Evolutionary conservation across 2,888 invertebrate genomes (phyloP).

Genomic region (Exephanes ischioxanthus): DNA sequence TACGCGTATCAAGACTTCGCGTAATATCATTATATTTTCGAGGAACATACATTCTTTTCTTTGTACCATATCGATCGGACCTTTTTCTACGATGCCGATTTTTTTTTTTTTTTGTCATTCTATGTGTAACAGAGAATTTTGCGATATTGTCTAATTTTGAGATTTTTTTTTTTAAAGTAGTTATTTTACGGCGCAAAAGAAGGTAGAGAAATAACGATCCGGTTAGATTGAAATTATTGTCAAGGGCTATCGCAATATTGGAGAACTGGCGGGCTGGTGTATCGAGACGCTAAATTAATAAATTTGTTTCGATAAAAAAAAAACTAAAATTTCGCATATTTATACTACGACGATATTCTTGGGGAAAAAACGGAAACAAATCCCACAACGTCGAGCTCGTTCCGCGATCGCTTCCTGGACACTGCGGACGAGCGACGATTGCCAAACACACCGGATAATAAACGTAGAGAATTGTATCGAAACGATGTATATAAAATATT

Average conservation of each 20-base stretch:
- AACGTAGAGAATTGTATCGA: neutral
- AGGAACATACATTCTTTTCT: neutral
- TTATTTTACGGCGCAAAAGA: neutral
- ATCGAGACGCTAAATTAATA: neutral
- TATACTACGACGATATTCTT: neutral
- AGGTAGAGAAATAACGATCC: neutral
- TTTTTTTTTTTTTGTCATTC: neutral
- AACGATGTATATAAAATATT: conserved; percentile 9
- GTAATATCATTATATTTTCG: neutral
- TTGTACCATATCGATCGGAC: neutral
- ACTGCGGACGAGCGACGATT: neutral
- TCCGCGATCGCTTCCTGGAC: neutral
- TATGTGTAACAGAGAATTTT: neutral
- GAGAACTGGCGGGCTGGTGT: neutral
- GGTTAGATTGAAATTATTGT: neutral
- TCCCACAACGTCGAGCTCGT: neutral
- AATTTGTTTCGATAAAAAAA: neutral
- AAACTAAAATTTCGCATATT: neutral
- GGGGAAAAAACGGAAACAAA: neutral
- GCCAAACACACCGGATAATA: conserved; percentile 2
- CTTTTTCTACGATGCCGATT: neutral
- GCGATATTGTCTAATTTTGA: neutral
- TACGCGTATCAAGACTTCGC: neutral
- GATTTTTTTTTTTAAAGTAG: neutral
- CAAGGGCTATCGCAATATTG: conserved; percentile 1